phyloP scores from a whole-genome alignment of 2,888 invertebrate species.

The Andrena minutula region DNA sequence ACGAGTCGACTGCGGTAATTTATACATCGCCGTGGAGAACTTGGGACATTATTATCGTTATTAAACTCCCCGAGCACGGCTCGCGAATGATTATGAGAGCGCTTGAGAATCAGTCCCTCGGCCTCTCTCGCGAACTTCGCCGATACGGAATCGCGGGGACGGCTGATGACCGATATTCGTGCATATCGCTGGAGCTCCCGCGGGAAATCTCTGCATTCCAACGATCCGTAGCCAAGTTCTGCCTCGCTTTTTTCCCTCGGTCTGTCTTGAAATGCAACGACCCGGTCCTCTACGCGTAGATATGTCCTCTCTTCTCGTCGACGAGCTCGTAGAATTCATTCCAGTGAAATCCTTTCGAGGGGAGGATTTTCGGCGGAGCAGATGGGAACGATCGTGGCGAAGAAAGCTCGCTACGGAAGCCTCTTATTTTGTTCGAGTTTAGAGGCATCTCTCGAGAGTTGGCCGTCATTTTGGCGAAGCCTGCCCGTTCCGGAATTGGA shows the following conservation, averaged over 20 bases:
- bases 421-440: constrained; percentile 40
- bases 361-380: constrained; percentile 40
- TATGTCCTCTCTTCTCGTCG: constrained; percentile 23
- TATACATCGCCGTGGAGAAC: neutral
- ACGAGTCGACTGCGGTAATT: too few species aligned
- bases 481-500: neutral
- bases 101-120: neutral
- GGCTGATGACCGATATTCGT: constrained; percentile 60
- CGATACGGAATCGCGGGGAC: constrained; percentile 25
- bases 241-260: constrained; percentile 20
- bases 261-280: neutral
- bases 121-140: constrained; percentile 5
- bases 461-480: constrained; percentile 20
- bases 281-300: neutral
- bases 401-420: constrained; percentile 21
- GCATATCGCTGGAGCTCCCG: constrained; percentile 50
- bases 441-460: neutral
- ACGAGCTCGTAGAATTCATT: constrained; percentile 44
- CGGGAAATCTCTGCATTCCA: constrained; percentile 62
- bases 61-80: neutral
- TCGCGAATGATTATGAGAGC: neutral
- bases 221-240: constrained; percentile 53
- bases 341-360: constrained; percentile 45
- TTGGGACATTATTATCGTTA: neutral
- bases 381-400: constrained; percentile 17